Evolutionary conservation across 1,140 invertebrate species (phyloP).

Genomic region (Drosophila elegans): DNA sequence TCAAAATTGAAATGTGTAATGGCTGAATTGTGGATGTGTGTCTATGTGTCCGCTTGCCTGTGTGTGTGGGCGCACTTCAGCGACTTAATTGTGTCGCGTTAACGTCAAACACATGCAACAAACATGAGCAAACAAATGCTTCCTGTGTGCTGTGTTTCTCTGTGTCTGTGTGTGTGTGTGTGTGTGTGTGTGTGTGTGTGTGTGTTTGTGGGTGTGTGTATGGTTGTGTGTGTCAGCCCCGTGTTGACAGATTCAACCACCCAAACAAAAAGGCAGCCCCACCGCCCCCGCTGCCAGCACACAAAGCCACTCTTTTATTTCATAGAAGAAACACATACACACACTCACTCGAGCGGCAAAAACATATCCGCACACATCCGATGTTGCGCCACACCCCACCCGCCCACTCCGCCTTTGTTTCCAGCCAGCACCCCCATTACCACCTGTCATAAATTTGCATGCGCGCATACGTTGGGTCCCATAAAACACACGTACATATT

Average conservation of each 20-base stretch:
- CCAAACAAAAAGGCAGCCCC: conserved; percentile 66
- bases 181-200: conserved; percentile 37
- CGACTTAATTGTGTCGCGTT: conserved; percentile 82
- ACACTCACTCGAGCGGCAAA: conserved; percentile 77
- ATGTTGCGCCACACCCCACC: conserved; percentile 20
- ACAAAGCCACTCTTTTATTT: conserved; percentile 81
- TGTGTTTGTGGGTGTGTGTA: conserved; percentile 1
- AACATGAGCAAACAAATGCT: conserved; percentile 79
- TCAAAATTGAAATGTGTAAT: conserved; percentile 79
- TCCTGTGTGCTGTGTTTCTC: conserved; percentile 22
- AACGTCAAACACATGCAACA: conserved; percentile 82
- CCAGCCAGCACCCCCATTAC: conserved; percentile 60
- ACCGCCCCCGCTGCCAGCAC: conserved; percentile 34
- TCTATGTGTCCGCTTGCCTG: conserved; percentile 3
- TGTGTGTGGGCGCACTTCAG: conserved; percentile 69
- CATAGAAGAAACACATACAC: conserved; percentile 57
- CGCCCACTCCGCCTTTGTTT: conserved; percentile 24
- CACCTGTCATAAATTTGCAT: conserved; percentile 82
- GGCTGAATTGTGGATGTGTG: conserved; percentile 50
- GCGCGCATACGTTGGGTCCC: conserved; percentile 62
- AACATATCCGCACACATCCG: conserved; percentile 81
- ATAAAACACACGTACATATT: conserved; percentile 33
- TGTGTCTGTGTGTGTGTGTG: conserved; percentile 4
- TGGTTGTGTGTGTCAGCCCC: conserved; percentile 58
- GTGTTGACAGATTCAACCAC: conserved; percentile 79